Percentiles rank a stretch among this genome's conserved stretches.
These are phyloP conservation scores for Megalops atlanticus DNA, from an alignment of 2,113 vertebrate genomes.

Conservation along the genomic window DNA sequence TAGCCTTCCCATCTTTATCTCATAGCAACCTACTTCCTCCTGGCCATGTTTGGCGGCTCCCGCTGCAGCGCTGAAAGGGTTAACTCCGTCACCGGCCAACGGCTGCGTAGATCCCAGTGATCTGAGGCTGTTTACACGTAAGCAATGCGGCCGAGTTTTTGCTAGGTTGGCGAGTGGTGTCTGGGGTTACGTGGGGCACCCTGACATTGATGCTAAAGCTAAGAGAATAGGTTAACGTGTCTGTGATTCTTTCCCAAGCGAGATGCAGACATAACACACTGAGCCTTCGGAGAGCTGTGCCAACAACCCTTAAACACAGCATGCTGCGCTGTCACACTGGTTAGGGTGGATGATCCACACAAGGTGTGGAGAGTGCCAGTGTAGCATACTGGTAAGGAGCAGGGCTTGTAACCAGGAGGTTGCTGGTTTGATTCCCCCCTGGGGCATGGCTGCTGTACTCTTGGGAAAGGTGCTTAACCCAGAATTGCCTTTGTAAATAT, in stretches of 20 bases:
- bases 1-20: conserved; percentile 51
- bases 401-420: too few species aligned
- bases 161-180: conserved; percentile 56
- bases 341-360: too few species aligned
- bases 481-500: too few species aligned
- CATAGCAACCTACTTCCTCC: conserved; percentile 45
- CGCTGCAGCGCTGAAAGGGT: conserved; percentile 60
- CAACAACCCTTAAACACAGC: too few species aligned
- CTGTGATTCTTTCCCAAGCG: conserved; percentile 56
- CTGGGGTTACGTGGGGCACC: conserved; percentile 18
- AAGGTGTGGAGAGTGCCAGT: too few species aligned
- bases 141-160: conserved; percentile 56
- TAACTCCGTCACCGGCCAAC: conserved; percentile 52
- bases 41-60: conserved; percentile 63
- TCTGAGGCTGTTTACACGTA: conserved; percentile 52
- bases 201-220: conserved; percentile 73
- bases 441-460: too few species aligned
- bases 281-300: too few species aligned
- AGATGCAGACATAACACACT: conserved; percentile 44
- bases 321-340: too few species aligned
- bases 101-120: conserved; percentile 31
- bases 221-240: conserved; percentile 76
- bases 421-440: too few species aligned
- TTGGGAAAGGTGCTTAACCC: too few species aligned
- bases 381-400: too few species aligned